phyloP scores from a whole-genome alignment of 2,888 invertebrate species.

The Eristalis arbustorum region DNA sequence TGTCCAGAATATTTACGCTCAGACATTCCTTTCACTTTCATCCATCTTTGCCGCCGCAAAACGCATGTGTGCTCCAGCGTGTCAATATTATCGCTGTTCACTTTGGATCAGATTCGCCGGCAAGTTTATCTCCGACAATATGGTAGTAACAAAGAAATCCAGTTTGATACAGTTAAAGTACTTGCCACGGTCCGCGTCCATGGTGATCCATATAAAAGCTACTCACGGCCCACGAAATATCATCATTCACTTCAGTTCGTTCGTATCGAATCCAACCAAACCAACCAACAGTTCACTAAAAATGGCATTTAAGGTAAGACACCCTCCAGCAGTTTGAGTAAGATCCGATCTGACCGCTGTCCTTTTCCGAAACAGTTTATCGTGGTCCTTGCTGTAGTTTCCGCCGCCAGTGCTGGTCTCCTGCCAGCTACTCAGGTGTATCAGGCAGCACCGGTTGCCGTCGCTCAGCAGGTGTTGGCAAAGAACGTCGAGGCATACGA shows the following conservation, averaged over 20 bases:
- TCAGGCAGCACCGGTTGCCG: slow-evolving; percentile 58
- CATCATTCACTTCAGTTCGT: slow-evolving; percentile 39
- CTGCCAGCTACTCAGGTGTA: slow-evolving; percentile 51
- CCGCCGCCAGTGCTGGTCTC: slow-evolving; percentile 73
- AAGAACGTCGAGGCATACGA: slow-evolving; percentile 71
- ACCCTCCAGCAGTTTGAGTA: background rate
- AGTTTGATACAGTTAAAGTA: slow-evolving; percentile 48
- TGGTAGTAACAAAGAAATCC: slow-evolving; percentile 47
- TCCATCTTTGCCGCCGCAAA: slow-evolving; percentile 4
- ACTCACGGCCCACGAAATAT: slow-evolving; percentile 1
- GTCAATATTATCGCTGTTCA: slow-evolving; percentile 35
- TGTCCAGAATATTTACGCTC: slow-evolving; percentile 24
- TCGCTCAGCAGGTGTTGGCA: slow-evolving; percentile 67
- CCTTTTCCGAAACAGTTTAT: slow-evolving; percentile 70
- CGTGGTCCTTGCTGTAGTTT: slow-evolving; percentile 73
- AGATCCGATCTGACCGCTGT: background rate
- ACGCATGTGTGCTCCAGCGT: slow-evolving; percentile 15
- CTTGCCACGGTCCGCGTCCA: background rate
- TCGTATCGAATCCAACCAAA: slow-evolving; percentile 35
- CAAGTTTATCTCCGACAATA: slow-evolving; percentile 30
- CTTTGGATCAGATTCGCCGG: slow-evolving; percentile 33
- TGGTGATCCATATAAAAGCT: slow-evolving; percentile 42
- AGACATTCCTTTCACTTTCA: slow-evolving; percentile 46
- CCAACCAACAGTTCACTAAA: slow-evolving; percentile 53
- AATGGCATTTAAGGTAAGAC: slow-evolving; percentile 76